Evolutionary conservation across 2,797 vertebrate genomes (phyloP).

Genomic region (Peromyscus aztecus): DNA sequence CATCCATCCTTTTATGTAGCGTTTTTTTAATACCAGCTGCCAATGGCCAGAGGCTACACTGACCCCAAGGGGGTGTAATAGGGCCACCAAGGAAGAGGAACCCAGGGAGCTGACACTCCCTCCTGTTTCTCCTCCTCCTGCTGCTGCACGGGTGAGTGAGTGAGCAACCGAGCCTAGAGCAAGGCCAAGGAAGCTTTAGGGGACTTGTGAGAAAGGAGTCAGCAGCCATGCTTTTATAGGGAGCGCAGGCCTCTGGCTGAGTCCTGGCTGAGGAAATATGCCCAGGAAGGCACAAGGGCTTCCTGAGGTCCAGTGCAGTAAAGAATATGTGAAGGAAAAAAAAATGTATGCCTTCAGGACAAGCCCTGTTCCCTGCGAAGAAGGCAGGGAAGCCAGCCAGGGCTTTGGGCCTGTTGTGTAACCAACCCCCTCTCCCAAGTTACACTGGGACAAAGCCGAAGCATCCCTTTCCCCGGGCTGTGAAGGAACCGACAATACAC

Average conservation of each 20-base stretch:
- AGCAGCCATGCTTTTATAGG: background rate
- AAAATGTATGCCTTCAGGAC: constrained; percentile 31
- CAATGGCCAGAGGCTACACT: background rate
- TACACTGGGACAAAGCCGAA: background rate
- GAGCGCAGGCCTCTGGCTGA: background rate
- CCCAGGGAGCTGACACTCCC: background rate
- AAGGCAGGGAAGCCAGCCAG: constrained; percentile 54
- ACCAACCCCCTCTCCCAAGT: background rate
- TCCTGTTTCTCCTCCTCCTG: background rate
- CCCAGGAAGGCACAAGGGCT: background rate
- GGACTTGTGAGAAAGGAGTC: background rate
- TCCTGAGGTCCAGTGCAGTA: background rate
- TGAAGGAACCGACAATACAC: background rate
- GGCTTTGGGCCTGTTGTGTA: background rate
- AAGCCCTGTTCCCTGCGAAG: constrained; percentile 31
- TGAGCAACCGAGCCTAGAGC: no score
- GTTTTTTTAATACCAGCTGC: constrained; percentile 52
- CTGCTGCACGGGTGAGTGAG: no score
- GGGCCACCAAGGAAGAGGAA: background rate
- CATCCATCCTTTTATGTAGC: background rate
- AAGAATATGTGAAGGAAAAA: constrained; percentile 7
- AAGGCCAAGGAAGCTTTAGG: background rate
- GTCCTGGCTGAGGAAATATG: background rate
- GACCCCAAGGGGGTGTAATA: background rate
- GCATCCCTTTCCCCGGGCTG: constrained; percentile 13